These are phyloP conservation scores for Sitophilus oryzae DNA, from an alignment of 1,140 invertebrate genomes.

Conservation along the genomic window DNA sequence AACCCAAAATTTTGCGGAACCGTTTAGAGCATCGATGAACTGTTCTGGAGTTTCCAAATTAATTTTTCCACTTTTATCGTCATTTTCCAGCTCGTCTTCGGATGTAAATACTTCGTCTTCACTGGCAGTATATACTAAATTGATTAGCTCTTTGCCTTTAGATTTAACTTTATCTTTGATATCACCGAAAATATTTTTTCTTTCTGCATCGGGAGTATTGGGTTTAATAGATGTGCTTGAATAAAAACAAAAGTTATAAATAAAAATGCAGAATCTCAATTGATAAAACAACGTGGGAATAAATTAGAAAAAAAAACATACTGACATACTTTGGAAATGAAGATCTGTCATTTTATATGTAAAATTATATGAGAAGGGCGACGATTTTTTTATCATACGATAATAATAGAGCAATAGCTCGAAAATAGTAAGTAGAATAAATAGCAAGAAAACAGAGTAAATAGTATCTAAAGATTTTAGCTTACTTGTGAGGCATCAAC, in stretches of 20 bases:
- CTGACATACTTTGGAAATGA: too few species aligned
- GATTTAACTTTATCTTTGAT: conserved; percentile 56
- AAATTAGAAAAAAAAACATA: too few species aligned
- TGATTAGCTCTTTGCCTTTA: conserved; percentile 60
- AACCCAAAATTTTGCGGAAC: conserved; percentile 86
- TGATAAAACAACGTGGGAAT: too few species aligned
- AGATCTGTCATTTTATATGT: too few species aligned
- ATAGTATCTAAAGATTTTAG: not conserved
- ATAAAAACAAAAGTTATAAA: too few species aligned
- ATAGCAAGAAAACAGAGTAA: conserved; percentile 24
- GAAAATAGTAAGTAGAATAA: not conserved
- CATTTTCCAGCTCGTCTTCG: conserved; percentile 37
- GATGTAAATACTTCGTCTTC: conserved; percentile 53
- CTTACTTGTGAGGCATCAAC: conserved; percentile 45
- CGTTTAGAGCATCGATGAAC: conserved; percentile 47
- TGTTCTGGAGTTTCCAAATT: conserved; percentile 40
- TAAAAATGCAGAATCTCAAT: too few species aligned
- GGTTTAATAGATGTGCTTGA: conserved; percentile 43
- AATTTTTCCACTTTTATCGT: conserved; percentile 4
- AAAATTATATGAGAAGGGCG: too few species aligned
- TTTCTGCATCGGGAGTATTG: conserved; percentile 61
- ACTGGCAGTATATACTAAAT: conserved; percentile 57
- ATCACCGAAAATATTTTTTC: conserved; percentile 61
- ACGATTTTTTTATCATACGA: conserved; percentile 39
- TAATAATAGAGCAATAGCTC: not conserved